phyloP scores from a whole-genome alignment of 2,797 vertebrate species.

The Lindbergichthys nudifrons region DNA sequence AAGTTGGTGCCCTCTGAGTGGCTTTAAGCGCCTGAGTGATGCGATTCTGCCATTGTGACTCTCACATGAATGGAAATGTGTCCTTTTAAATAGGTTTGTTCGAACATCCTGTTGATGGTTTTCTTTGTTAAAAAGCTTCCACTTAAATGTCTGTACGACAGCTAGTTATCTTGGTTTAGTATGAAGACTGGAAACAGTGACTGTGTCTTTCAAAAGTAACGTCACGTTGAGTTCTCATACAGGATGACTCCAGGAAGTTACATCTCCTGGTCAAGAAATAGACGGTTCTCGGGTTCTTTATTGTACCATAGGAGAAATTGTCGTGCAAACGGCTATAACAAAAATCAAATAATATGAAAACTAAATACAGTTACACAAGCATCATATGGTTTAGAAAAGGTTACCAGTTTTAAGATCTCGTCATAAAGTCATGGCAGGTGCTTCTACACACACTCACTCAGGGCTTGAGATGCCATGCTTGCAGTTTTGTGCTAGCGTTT shows the following conservation, averaged over 20 bases:
- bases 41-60: neutral
- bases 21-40: slow-evolving; percentile 11
- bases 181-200: neutral
- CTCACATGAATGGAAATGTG: neutral
- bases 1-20: slow-evolving; percentile 8
- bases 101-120: neutral
- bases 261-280: neutral
- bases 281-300: no score
- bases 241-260: neutral
- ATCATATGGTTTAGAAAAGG: no score
- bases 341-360: no score
- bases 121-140: neutral
- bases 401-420: no score
- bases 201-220: neutral
- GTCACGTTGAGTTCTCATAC: neutral
- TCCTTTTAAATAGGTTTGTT: neutral
- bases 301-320: no score
- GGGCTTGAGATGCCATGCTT: no score
- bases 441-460: no score
- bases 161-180: neutral
- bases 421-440: no score
- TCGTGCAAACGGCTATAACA: no score
- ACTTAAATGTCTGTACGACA: neutral
- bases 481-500: no score
- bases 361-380: no score